These are phyloP conservation scores for Zoroaster sp. DNA, from an alignment of 53 echinoderm and acorn worm genomes.

Conservation along the genomic window DNA sequence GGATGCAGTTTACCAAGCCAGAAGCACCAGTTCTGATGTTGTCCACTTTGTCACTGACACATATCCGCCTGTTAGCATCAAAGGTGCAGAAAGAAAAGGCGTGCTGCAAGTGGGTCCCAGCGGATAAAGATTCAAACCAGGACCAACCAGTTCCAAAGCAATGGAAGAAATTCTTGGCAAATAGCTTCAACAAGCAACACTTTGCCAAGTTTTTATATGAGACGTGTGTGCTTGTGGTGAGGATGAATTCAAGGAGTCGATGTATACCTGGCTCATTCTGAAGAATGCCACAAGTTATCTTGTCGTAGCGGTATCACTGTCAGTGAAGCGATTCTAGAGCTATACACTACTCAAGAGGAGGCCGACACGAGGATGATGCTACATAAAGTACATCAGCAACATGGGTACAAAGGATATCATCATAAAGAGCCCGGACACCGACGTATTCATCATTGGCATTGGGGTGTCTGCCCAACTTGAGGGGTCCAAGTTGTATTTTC, in stretches of 20 bases:
- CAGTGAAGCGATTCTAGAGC: not conserved
- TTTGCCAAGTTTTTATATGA: conserved; percentile 12
- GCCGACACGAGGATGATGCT: conserved; percentile 71
- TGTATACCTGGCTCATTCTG: not conserved
- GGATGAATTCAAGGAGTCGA: not conserved
- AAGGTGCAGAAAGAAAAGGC: conserved; percentile 7
- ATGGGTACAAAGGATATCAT: conserved; percentile 3
- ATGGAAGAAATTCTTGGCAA: conserved; percentile 26
- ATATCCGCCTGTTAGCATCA: conserved; percentile 34
- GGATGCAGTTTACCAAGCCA: not conserved
- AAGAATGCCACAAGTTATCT: not conserved
- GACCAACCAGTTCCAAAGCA: conserved; percentile 18
- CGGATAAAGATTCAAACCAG: not conserved
- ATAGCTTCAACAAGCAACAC: conserved; percentile 16
- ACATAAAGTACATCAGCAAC: conserved; percentile 50
- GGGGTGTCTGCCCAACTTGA: too few relatives aligned
- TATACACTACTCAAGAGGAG: conserved; percentile 56
- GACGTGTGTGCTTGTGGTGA: not conserved
- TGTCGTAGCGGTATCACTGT: not conserved
- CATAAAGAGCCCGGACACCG: conserved; percentile 66
- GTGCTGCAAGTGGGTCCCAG: conserved; percentile 11
- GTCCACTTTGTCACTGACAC: conserved; percentile 32
- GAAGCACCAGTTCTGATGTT: not conserved
- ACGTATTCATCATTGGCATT: too few relatives aligned
- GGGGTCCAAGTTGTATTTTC: too few relatives aligned